Conservation (phyloP, 2,888 invertebrate species). For the Buathra laborator region DNA sequence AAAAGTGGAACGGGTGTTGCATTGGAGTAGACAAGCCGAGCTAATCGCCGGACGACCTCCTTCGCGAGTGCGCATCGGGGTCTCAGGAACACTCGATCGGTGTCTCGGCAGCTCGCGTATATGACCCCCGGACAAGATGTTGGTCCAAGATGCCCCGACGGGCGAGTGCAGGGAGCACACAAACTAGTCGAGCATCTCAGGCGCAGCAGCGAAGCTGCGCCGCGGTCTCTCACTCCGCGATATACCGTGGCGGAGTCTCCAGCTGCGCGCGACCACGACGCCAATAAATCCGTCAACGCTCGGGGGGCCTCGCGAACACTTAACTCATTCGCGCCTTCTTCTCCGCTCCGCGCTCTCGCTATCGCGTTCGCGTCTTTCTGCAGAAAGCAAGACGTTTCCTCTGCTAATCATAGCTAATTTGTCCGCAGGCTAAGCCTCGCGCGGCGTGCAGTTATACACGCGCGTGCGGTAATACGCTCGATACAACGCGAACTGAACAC, state of each 20-base stretch:
- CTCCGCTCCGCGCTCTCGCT: conserved; percentile 23
- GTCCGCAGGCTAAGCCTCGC: conserved; percentile 59
- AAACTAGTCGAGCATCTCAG: conserved; percentile 57
- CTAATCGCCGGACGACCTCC: conserved; percentile 78
- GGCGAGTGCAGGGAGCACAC: conserved; percentile 41
- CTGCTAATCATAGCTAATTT: conserved; percentile 74
- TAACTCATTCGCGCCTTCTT: conserved; percentile 69
- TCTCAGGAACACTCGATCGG: conserved; percentile 58
- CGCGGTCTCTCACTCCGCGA: conserved; percentile 17
- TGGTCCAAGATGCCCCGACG: conserved; percentile 61
- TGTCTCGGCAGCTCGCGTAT: conserved; percentile 53
- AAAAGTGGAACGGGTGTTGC: conserved; percentile 72
- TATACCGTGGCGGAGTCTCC: conserved; percentile 60
- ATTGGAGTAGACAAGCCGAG: conserved; percentile 59
- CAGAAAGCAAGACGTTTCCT: conserved; percentile 66
- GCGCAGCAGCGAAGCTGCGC: conserved; percentile 38
- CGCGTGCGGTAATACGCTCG: neutral
- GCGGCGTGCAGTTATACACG: conserved; percentile 13
- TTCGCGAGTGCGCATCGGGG: conserved; percentile 66
- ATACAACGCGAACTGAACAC: neutral
- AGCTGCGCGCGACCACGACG: conserved; percentile 74
- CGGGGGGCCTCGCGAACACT: conserved; percentile 67
- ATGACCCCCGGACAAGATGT: conserved; percentile 76
- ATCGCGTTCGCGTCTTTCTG: conserved; percentile 25
- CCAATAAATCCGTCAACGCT: conserved; percentile 76